phyloP scores from a whole-genome alignment of 2,888 invertebrate genomes.

The Lobophora halterata region DNA sequence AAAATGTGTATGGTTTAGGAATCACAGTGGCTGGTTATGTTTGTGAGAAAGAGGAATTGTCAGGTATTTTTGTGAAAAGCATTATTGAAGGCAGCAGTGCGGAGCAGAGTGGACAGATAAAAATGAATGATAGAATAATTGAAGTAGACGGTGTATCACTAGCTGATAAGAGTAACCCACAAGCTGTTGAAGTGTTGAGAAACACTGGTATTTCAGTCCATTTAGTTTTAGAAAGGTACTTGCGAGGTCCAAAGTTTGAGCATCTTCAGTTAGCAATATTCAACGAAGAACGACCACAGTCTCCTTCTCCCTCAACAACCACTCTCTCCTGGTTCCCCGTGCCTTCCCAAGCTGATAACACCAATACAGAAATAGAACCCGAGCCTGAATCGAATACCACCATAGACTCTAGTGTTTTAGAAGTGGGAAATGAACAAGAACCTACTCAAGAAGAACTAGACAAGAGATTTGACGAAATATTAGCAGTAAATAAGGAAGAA shows the following conservation, averaged over 20 bases:
- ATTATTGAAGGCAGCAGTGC: slow-evolving; percentile 98
- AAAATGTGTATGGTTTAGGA: slow-evolving; percentile 95
- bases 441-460: slow-evolving; percentile 74
- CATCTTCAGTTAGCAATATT: slow-evolving; percentile 94
- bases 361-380: slow-evolving; percentile 85
- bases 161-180: slow-evolving; percentile 96
- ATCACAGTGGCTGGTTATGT: slow-evolving; percentile 99
- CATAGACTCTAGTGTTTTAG: slow-evolving; percentile 87
- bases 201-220: slow-evolving; percentile 95
- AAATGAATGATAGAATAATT: slow-evolving; percentile 97
- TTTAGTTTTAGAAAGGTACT: slow-evolving; percentile 94
- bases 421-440: slow-evolving; percentile 75
- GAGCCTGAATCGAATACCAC: slow-evolving; percentile 90
- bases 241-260: slow-evolving; percentile 95
- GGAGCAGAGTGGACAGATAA: slow-evolving; percentile 93
- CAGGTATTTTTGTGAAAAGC: slow-evolving; percentile 99
- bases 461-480: slow-evolving; percentile 79
- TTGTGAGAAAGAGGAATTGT: slow-evolving; percentile 98
- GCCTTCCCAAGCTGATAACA: slow-evolving; percentile 83
- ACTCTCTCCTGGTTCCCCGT: slow-evolving; percentile 92
- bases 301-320: slow-evolving; percentile 89
- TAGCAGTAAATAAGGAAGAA: slow-evolving; percentile 79
- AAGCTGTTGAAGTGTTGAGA: slow-evolving; percentile 96
- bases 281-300: slow-evolving; percentile 77
- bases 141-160: slow-evolving; percentile 95